Evolutionary conservation across 2,888 invertebrate species (phyloP).

Genomic region (Coelopa pilipes): DNA sequence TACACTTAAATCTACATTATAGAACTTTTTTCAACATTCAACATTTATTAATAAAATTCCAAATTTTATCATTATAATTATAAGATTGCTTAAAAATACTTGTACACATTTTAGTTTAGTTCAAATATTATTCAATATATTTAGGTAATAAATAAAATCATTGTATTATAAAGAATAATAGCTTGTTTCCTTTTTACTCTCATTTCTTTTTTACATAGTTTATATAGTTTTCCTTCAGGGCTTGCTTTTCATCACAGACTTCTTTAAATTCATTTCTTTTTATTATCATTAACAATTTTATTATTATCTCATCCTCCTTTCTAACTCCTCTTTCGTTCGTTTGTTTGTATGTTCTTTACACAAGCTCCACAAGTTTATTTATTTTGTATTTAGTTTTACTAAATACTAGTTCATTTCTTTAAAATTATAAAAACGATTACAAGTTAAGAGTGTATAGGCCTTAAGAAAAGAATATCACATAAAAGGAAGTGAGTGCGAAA

Average conservation of each 20-base stretch:
- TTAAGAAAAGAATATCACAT: conserved; percentile 36
- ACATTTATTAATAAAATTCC: conserved; percentile 33
- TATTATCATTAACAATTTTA: conserved; percentile 29
- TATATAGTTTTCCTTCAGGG: conserved; percentile 26
- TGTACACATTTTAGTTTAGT: conserved; percentile 30
- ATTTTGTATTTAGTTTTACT: conserved; percentile 3
- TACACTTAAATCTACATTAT: conserved; percentile 9
- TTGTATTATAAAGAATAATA: conserved; percentile 13
- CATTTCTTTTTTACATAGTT: conserved; percentile 18
- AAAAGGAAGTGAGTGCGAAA: conserved; percentile 35
- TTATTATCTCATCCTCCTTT: conserved; percentile 5
- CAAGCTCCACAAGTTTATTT: conserved; percentile 15
- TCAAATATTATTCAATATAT: conserved; percentile 12
- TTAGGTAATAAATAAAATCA: conserved; percentile 11
- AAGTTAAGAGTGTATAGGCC: conserved; percentile 10
- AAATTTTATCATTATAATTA: conserved; percentile 28
- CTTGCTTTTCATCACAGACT: conserved; percentile 36
- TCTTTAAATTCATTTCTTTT: conserved; percentile 34
- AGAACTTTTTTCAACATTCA: conserved; percentile 33
- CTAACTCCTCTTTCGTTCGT: no score
- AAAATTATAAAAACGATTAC: neutral
- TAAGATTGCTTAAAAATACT: conserved; percentile 34
- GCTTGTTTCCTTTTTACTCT: neutral
- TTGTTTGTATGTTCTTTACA: neutral
- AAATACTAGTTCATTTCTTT: conserved; percentile 5